Evolutionary conservation across 2,797 vertebrate genomes (phyloP).

Genomic region (Aplochiton taeniatus): DNA sequence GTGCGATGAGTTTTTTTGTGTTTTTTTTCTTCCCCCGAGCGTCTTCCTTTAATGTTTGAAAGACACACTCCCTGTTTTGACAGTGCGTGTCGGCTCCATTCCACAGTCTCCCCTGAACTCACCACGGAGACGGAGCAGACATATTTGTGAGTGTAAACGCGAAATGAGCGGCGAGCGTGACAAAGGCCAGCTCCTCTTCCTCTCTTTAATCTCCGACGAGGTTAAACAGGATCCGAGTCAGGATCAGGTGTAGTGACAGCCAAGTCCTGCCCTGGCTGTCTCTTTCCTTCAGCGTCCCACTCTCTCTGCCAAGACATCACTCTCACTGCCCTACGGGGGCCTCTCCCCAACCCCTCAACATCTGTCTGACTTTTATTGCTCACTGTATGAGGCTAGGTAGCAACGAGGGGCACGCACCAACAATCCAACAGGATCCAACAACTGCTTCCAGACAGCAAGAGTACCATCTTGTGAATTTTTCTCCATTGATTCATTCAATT

Average conservation of each 20-base stretch:
- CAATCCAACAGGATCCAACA: slow-evolving; percentile 38
- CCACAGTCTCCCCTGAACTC: slow-evolving; percentile 9
- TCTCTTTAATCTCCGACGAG: slow-evolving; percentile 41
- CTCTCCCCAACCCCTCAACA: slow-evolving; percentile 64
- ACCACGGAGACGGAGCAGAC: not conserved
- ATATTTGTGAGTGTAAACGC: slow-evolving; percentile 32
- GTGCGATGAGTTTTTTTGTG: slow-evolving; percentile 20
- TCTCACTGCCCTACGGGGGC: slow-evolving; percentile 57
- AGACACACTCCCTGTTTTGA: slow-evolving; percentile 30
- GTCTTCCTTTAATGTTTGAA: slow-evolving; percentile 59
- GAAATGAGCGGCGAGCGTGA: slow-evolving; percentile 34
- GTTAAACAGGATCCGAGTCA: slow-evolving; percentile 50
- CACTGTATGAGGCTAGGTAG: slow-evolving; percentile 38
- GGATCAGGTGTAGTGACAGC: slow-evolving; percentile 54
- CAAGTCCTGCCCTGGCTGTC: slow-evolving; percentile 39
- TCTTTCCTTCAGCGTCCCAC: slow-evolving; percentile 53
- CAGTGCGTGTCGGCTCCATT: slow-evolving; percentile 2
- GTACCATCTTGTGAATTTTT: slow-evolving; percentile 62
- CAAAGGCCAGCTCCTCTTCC: slow-evolving; percentile 33
- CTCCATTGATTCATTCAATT: slow-evolving; percentile 58
- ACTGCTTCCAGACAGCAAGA: slow-evolving; percentile 69
- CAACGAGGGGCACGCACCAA: slow-evolving; percentile 47
- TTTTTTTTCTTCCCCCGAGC: slow-evolving; percentile 42
- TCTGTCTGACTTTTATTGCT: slow-evolving; percentile 67
- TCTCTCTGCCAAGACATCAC: slow-evolving; percentile 58